Evolutionary conservation across 2,888 invertebrate genomes (phyloP).

Genomic region (Platynereis dumerilii): DNA sequence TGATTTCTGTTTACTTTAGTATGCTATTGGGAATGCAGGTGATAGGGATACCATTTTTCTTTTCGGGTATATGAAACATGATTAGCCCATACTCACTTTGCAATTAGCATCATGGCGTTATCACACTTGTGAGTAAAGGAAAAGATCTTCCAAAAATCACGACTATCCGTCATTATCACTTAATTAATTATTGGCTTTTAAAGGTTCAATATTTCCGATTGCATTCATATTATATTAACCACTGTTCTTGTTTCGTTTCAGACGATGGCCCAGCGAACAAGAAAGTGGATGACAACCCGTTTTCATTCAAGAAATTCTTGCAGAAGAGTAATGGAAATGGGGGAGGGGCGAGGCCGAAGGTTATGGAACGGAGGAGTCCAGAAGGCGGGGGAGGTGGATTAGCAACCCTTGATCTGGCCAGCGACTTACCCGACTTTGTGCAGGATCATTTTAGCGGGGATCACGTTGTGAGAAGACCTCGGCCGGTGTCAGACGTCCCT

Average conservation of each 20-base stretch:
- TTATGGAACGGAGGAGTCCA: conserved; percentile 7
- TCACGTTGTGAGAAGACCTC: background rate
- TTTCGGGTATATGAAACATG: too few species aligned
- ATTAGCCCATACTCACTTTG: too few species aligned
- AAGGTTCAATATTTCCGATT: too few species aligned
- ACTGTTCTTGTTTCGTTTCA: background rate
- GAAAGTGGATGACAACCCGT: conserved; percentile 47
- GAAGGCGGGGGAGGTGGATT: conserved; percentile 15
- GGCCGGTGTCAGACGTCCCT: conserved; percentile 22
- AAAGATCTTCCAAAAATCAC: too few species aligned
- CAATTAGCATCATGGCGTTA: too few species aligned
- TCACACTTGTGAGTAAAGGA: too few species aligned
- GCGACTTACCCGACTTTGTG: conserved; percentile 60
- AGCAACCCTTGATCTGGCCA: conserved; percentile 45
- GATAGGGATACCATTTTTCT: too few species aligned
- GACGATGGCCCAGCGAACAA: background rate
- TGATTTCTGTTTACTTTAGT: too few species aligned
- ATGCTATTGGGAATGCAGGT: too few species aligned
- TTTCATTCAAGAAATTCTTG: conserved; percentile 61
- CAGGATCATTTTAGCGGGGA: conserved; percentile 46
- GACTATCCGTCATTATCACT: too few species aligned
- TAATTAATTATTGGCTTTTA: too few species aligned
- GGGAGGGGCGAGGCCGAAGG: conserved; percentile 12
- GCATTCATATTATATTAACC: too few species aligned
- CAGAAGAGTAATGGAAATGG: conserved; percentile 24